Base-by-base conservation (phyloP, 92 coral and sea anemone species). In the Umimayanthus kanabou region DNA sequence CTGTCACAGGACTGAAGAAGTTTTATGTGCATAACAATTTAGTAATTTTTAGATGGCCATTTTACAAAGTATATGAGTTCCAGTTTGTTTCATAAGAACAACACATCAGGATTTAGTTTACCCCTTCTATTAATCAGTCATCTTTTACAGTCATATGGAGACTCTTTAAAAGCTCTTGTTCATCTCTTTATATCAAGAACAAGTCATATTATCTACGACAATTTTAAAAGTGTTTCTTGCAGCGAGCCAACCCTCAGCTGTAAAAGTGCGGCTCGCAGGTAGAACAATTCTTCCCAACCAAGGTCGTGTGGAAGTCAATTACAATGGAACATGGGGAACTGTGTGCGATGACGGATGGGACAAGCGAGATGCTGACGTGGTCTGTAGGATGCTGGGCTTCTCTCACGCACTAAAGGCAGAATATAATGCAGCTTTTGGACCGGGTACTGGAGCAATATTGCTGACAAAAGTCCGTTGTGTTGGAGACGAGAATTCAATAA, bases 311-410 rank as follows among this genome's bases (percentile, higher is more conserved):
- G 87, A 39, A 28, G 55, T 90, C 7, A 80, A 9, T 30, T 42
- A 77, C 11, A 72, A 70, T 10, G 90, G 92, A 53, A 29, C 82
- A 28, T 70, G 82, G 26, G 92, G 92, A 11, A 80, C 90, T 37
- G 55, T 90, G 13, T 90, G 90, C 30, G 33, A n/a, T 42, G 29
- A 13, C 10, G 92, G 90, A 40, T 90, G 90, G 90, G 88, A 90
- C 73, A 61, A 18, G 40, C 73, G 22, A 10, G 92, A 90, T 49
- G 92, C 92, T 50, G 50, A 76, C 7, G 92, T 90, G 69, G 57
- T 90, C 39, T 90, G 92, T 69, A 73, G 92, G 23, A 80, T 77
- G 82, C 66, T 90, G 23, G 92, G 92, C 20, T 75, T 73, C 67
- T 82, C 89, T 6, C 39, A 77, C 81, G 86, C 82, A 61, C 86